Evolutionary conservation across 2,113 vertebrate genomes (phyloP).

Genomic region (Procavia capensis): DNA sequence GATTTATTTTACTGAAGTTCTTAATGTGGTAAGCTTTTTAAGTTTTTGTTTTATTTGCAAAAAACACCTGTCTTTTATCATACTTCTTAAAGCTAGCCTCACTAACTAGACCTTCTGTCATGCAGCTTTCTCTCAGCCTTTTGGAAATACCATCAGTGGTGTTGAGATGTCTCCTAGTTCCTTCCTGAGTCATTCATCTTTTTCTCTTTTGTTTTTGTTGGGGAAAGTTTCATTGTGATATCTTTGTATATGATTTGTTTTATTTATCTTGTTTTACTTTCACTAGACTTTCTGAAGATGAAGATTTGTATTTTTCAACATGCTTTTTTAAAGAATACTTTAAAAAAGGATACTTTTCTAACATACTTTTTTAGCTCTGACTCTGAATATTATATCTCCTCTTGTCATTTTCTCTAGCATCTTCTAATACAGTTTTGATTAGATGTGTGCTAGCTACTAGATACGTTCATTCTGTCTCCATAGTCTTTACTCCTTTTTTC

Average conservation of each 20-base stretch:
- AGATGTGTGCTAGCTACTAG: neutral
- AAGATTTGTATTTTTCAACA: neutral
- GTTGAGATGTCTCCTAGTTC: no score
- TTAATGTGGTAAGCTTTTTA: no score
- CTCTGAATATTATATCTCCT: neutral
- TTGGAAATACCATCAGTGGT: no score
- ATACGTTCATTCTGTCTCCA: neutral
- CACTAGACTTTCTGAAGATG: neutral
- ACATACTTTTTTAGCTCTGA: neutral
- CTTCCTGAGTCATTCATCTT: neutral
- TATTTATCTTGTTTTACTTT: neutral
- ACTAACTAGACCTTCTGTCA: neutral
- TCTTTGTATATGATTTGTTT: neutral
- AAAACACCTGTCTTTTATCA: no score
- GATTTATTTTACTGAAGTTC: neutral
- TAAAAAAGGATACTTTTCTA: no score
- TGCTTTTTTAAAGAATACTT: neutral
- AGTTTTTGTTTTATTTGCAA: no score
- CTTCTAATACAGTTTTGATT: neutral
- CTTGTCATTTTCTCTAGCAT: neutral
- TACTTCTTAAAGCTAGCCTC: neutral
- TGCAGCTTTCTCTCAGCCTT: neutral
- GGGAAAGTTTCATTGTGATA: neutral
- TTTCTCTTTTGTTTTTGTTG: neutral
- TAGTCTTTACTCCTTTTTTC: neutral